Base-by-base conservation (phyloP, 2,797 vertebrate species). In the Phrynocephalus vlangalii region DNA sequence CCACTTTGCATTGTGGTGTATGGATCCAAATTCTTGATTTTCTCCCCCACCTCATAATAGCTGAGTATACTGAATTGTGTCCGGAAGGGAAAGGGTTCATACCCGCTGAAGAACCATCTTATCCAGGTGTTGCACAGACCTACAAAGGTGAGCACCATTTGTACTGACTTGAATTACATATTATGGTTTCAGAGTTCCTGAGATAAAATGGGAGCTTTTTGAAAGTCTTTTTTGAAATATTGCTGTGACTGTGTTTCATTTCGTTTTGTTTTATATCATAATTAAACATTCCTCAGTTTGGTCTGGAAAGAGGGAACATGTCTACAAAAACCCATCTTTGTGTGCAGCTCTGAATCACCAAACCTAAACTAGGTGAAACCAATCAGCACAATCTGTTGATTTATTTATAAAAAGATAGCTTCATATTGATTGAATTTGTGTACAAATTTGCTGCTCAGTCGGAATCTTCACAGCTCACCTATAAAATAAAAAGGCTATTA, bases 61-160 rank as follows among this genome's bases (percentile, higher is more conserved):
- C 98, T 96, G 98, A 99, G 94, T 99, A 98, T 94, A 93, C 96
- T 70, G 96, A 98, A 92, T 97, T 99, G 97, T 99, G 99, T 95
- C 98, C 98, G 10, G 97, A 97, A 88, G 98, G 99, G 81, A 98
- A 97, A 97, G 99, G 99, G 50, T 97, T 96, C 81, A 95, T 99
- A 90, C 98, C 98, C 11, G 93, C 86, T 44, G 97, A 92, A 95
- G 98, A 98, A 22, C 87, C 95, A 22, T 91, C 97, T 87, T 97
- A 97, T 0, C 96, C 96, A 44, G 94, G 93, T n/a, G 94, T 95
- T 86, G 91, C 95, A 28, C 95, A 96, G 73, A 96, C 93, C 91
- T 98, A 98, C 94, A 98, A 96, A 98, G 97, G 99, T 99, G 93
- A 94, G 97, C 86, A 60, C 63, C 16, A 0, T 77, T 63, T 78